A percentile compares a stretch with the other conserved stretches of the same genome.
These are phyloP conservation scores for Achlya flavicornis DNA, from an alignment of 2,888 invertebrate genomes.

Conservation along the genomic window DNA sequence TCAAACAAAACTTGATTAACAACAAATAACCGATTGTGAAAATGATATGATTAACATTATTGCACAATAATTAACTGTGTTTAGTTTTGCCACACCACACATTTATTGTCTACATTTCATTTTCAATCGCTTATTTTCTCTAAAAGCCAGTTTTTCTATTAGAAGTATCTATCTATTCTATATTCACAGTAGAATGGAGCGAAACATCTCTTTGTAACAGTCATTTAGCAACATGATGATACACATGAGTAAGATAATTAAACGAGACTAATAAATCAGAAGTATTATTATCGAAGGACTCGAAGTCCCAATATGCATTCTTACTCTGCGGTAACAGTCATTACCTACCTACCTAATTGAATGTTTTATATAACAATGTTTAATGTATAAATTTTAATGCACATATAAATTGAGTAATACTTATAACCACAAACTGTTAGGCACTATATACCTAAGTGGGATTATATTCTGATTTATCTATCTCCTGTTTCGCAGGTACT, in stretches of 20 bases:
- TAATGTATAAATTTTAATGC: background rate
- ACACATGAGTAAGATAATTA: background rate
- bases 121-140: background rate
- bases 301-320: background rate
- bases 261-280: conserved; percentile 3
- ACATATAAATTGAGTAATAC: background rate
- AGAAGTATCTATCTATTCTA: background rate
- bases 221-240: background rate
- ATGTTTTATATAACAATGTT: background rate
- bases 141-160: background rate
- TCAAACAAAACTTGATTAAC: background rate
- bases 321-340: background rate
- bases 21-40: conserved; percentile 19
- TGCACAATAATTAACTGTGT: conserved; percentile 20
- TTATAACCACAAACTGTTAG: background rate
- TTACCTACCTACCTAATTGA: background rate
- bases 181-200: background rate
- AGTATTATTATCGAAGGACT: background rate
- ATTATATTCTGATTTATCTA: conserved; percentile 5
- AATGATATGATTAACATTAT: conserved; percentile 44
- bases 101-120: conserved; percentile 8
- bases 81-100: background rate
- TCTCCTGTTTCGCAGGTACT: conserved; percentile 1
- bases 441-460: background rate
- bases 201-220: background rate